Evolutionary conservation across 2,888 invertebrate species (phyloP), one percentile per base, ranked within the genome.

Genomic region (Latrodectus elegans): DNA sequence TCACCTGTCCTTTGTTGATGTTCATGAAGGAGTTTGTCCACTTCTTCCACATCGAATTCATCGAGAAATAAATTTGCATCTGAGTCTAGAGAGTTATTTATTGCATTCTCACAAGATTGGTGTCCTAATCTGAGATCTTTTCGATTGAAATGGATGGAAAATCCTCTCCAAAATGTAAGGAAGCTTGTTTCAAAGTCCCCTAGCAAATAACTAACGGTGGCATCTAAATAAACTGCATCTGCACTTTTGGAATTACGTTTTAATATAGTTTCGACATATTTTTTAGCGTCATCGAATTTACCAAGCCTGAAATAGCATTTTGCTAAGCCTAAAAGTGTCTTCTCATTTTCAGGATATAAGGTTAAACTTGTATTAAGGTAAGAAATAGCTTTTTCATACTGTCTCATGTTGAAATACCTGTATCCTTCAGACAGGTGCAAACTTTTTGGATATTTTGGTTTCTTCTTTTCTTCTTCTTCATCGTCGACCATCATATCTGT

Each of bases 31-130:
- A 84, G 53, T 9, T 84, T 72, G 3, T 49, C 14, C 8, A 78
- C 52, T 51, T 38, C 64, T 22, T 17, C 26, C 4, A 73, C 64
- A 65, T 84, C 84, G 17, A 52, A 52, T 4, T 67, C 38, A 14
- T 77, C 53, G 6, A 84, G 14, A 26, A 26, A 60, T 14, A 70
- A 49, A 15, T n/a, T 38, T 17, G 17, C 72, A 17, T 78, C 84
- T 9, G 85, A 65, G 17, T 75, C 4, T 1, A 80, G 22, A 15
- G 80, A 51, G 17, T 85, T 85, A 14, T 76, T 71, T 6, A 82
- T 82, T 10, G 87, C 87, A 17, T 67, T 77, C 38, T 22, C 15
- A n/a, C 77, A 73, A 55, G 73, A 60, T 53, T 85, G 85, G 8
- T 75, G 60, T 3, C 79, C 79, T 38, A 73, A 14, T 49, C 22